Conservation (phyloP, 2,888 invertebrate species). For the Sarcophaga subvicina region DNA sequence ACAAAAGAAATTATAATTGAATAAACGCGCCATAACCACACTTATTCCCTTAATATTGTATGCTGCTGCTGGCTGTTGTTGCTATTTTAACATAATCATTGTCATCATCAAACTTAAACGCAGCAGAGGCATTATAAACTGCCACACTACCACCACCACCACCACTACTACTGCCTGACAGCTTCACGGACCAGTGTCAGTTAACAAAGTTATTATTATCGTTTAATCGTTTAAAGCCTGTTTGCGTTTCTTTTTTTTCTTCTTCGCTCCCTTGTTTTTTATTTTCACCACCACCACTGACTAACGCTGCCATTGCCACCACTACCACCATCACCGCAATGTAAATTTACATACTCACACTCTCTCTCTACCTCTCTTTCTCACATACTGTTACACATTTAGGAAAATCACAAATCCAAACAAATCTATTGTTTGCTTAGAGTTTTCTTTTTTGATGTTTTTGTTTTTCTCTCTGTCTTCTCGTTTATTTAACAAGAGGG, state of each 20-base stretch:
- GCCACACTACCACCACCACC: constrained; percentile 21
- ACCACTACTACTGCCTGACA: background rate
- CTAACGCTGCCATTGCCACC: background rate
- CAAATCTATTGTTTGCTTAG: constrained; percentile 22
- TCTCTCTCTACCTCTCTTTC: background rate
- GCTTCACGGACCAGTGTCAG: constrained; percentile 37
- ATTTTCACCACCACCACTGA: background rate
- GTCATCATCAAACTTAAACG: constrained; percentile 29
- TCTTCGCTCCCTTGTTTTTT: background rate
- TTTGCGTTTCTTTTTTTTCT: constrained; percentile 44
- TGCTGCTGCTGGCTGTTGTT: constrained; percentile 16
- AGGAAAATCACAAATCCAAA: constrained; percentile 24
- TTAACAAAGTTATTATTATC: constrained; percentile 57
- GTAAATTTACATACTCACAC: constrained; percentile 34
- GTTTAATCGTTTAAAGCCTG: constrained; percentile 53
- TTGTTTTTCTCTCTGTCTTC: too few relatives aligned
- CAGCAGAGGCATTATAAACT: constrained; percentile 3
- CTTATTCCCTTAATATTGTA: constrained; percentile 36
- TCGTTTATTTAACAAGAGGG: constrained; percentile 63
- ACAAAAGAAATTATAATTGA: constrained; percentile 74
- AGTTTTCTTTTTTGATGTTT: background rate
- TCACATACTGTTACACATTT: too few relatives aligned
- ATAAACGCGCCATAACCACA: constrained; percentile 77
- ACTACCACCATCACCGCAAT: background rate
- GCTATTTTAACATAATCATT: constrained; percentile 29